phyloP scores from a whole-genome alignment of 2,888 invertebrate genomes.

The Noctua janthe region DNA sequence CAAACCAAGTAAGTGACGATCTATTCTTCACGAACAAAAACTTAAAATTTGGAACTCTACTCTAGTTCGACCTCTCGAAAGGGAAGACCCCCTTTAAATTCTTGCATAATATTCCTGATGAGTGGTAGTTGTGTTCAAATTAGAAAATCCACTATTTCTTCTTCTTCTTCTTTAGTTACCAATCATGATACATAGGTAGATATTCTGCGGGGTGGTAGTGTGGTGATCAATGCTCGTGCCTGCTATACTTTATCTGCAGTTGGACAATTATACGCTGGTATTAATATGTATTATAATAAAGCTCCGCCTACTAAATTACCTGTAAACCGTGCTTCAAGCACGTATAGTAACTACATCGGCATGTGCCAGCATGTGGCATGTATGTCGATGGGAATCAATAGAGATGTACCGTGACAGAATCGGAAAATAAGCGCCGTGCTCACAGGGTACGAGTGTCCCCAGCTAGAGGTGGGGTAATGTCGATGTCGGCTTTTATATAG shows the following conservation, averaged over 20 bases:
- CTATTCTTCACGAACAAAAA: background rate
- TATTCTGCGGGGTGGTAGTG: too few species aligned
- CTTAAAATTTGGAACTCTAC: background rate
- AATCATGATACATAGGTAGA: background rate
- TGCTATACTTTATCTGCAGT: background rate
- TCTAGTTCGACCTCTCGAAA: background rate
- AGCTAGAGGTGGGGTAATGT: background rate
- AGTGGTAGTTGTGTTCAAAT: background rate
- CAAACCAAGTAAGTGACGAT: background rate
- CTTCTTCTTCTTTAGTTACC: background rate
- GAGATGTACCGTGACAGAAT: constrained; percentile 56
- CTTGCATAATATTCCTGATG: background rate
- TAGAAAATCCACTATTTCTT: background rate
- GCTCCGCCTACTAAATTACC: background rate
- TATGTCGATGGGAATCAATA: constrained; percentile 56
- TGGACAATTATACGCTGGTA: too few species aligned
- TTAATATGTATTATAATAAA: background rate
- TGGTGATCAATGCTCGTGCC: background rate
- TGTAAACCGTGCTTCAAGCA: constrained; percentile 5
- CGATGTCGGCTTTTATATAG: constrained; percentile 28
- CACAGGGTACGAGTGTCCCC: constrained; percentile 32
- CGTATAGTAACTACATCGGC: constrained; percentile 7
- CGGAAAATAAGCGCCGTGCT: constrained; percentile 57
- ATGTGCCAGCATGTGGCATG: constrained; percentile 16
- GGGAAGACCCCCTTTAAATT: background rate